These are phyloP conservation scores for Rhegmatorhina hoffmannsi DNA, from an alignment of 2,113 vertebrate genomes.

Conservation along the genomic window DNA sequence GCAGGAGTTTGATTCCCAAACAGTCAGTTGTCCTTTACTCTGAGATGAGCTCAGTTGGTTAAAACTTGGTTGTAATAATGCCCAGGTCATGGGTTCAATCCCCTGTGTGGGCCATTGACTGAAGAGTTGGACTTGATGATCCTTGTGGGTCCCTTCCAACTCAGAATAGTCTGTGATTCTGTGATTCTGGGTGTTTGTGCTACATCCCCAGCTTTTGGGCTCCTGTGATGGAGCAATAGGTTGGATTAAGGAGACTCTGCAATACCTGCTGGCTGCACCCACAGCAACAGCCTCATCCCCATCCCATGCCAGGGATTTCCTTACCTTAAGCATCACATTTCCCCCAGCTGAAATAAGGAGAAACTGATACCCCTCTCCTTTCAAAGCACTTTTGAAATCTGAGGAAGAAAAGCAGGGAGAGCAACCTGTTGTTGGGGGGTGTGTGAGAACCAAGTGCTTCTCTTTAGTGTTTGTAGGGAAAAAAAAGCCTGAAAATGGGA, in stretches of 20 bases:
- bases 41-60: too few relatives aligned
- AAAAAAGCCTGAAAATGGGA: neutral
- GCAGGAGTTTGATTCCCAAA: neutral
- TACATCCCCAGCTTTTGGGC: neutral
- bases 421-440: accelerated
- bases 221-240: too few relatives aligned
- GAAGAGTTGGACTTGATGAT: too few relatives aligned
- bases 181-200: neutral
- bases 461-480: neutral
- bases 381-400: neutral
- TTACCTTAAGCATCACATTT: neutral
- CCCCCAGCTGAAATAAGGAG: neutral
- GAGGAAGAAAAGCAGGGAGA: neutral
- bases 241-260: neutral
- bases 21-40: neutral
- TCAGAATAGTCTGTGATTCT: too few relatives aligned
- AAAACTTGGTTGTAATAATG: too few relatives aligned
- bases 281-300: accelerated
- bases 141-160: too few relatives aligned
- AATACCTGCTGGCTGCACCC: neutral
- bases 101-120: too few relatives aligned
- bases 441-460: neutral
- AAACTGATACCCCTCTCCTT: neutral
- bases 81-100: too few relatives aligned
- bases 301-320: accelerated